Evolutionary conservation across 2,797 vertebrate genomes (phyloP), one percentile per base, ranked within the genome.

Genomic region (Lerista edwardsae): DNA sequence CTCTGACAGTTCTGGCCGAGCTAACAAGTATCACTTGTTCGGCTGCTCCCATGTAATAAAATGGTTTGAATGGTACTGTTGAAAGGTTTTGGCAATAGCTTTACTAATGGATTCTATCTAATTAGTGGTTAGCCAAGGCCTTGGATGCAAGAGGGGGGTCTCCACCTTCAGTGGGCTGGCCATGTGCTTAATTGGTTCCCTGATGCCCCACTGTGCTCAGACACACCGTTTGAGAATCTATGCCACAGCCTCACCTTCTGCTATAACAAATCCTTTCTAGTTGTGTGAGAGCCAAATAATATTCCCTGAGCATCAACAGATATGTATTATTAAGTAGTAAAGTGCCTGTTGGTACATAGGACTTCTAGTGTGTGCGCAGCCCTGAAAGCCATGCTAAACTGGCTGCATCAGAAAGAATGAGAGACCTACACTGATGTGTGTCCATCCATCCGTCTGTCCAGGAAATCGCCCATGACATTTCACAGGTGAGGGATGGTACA

Each of bases 51-150:
- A n/a, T 34, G 44, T 7, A 79, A 80, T n/a, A n/a, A 57, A 73
- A 79, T 51, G 44, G 59, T 34, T 79, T 62, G 39, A 21, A 73
- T 12, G 29, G 41, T 11, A 0, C 61, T 57, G 19, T 36, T 79
- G 69, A 73, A 84, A 72, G 68, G 17, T 19, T 67, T 19, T 79
- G 59, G 21, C 34, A 80, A 80, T 36, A 80, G 55, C 25, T 57
- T 47, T 57, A 84, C 27, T 72, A 79, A 84, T 75, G 34, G 69
- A 65, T 79, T 72, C 17, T 47, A 55, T 29, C 75, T 79, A 39
- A 79, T 73, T 62, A 84, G 69, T 25, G 34, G 68, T 64, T 55
- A 59, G 15, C 29, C 62, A 44, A 59, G 19, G 57, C 57, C 25
- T 72, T 29, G 39, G 29, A 67, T 44, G 14, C 4, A 47, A 44